Percentiles rank a stretch among this genome's conserved stretches.
Evolutionary conservation across 2,113 vertebrate species (phyloP).

Genomic region (Drymodes brunneopygia): DNA sequence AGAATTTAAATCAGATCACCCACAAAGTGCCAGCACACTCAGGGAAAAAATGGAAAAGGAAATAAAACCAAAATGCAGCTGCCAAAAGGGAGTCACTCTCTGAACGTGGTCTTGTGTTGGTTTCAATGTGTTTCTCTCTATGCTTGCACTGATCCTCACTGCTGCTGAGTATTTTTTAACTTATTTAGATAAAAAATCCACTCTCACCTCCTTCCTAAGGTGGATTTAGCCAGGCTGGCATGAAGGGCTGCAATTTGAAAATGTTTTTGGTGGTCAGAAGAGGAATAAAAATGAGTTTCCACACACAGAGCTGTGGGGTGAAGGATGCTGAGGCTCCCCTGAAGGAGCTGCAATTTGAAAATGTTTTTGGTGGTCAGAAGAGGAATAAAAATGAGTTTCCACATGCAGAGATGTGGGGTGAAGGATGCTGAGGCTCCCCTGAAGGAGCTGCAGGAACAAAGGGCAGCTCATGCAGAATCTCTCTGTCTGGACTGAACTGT

Average conservation of each 20-base stretch:
- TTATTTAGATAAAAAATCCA: not conserved
- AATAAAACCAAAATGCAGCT: not conserved
- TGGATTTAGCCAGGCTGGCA: not conserved
- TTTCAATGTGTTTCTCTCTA: not conserved
- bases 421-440: not conserved
- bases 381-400: not conserved
- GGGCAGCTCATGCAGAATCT: rapidly evolving
- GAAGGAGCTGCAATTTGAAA: not conserved
- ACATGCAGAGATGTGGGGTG: rapidly evolving
- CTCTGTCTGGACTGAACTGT: not conserved
- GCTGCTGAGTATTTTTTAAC: not conserved
- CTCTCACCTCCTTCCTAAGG: rapidly evolving
- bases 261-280: not conserved
- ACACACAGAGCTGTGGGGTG: rapidly evolving
- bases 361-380: not conserved
- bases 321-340: not conserved
- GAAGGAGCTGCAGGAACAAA: not conserved
- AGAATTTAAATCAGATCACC: not conserved
- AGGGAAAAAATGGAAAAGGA: not conserved
- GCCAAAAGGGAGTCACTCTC: not conserved
- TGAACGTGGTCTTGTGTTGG: not conserved
- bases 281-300: not conserved
- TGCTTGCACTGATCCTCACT: not conserved
- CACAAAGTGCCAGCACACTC: not conserved
- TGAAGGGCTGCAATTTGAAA: not conserved